Evolutionary conservation across 2,113 vertebrate genomes (phyloP).

Genomic region (Lepus timidus): DNA sequence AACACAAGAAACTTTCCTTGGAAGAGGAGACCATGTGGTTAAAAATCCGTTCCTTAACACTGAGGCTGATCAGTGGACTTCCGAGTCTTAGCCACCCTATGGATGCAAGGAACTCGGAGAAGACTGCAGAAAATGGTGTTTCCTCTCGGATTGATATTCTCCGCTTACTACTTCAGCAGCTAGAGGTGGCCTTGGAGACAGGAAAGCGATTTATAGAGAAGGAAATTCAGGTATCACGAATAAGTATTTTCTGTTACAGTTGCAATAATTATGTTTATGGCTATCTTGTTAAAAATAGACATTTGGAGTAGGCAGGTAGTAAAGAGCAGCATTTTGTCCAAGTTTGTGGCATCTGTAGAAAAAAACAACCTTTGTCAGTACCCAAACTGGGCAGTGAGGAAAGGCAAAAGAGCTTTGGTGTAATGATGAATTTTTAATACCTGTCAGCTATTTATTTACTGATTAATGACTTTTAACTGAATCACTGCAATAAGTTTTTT

Average conservation of each 20-base stretch:
- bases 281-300: slow-evolving; percentile 56
- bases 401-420: slow-evolving; percentile 19
- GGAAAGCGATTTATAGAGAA: slow-evolving; percentile 92
- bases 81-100: slow-evolving; percentile 88
- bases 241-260: slow-evolving; percentile 2
- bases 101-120: slow-evolving; percentile 93
- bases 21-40: slow-evolving; percentile 96
- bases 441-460: slow-evolving; percentile 13
- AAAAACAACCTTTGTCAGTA: background rate
- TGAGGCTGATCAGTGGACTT: slow-evolving; percentile 93
- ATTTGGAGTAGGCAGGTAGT: background rate
- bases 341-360: background rate
- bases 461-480: background rate
- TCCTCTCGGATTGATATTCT: slow-evolving; percentile 90
- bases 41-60: slow-evolving; percentile 93
- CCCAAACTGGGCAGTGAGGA: background rate
- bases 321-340: slow-evolving; percentile 4
- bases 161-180: slow-evolving; percentile 91
- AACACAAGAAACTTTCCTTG: slow-evolving; percentile 92
- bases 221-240: slow-evolving; percentile 89
- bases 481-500: slow-evolving; percentile 16
- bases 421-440: slow-evolving; percentile 3
- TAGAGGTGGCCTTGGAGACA: slow-evolving; percentile 91
- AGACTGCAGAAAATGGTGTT: slow-evolving; percentile 94
- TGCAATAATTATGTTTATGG: background rate